These are phyloP conservation scores for Astyanax mexicanus DNA, from an alignment of 2,797 vertebrate species.

Conservation along the genomic window DNA sequence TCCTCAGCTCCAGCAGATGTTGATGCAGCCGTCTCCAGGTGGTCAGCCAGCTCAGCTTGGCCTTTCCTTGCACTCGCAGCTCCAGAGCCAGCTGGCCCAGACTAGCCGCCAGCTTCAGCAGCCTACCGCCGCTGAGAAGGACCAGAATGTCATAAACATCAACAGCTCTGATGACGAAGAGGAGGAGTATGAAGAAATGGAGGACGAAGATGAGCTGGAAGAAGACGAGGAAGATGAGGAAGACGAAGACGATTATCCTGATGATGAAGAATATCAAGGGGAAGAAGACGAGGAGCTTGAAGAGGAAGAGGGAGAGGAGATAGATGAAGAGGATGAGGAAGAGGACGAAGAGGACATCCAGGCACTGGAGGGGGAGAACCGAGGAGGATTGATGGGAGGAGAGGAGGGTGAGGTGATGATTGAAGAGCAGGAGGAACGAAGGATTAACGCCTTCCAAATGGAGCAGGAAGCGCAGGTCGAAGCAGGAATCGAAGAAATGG, in stretches of 20 bases:
- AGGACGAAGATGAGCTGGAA: constrained; percentile 78
- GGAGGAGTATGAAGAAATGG: constrained; percentile 86
- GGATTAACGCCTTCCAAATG: constrained; percentile 58
- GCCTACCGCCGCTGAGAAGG: constrained; percentile 66
- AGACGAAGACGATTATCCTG: constrained; percentile 77
- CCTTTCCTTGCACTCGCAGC: constrained; percentile 58
- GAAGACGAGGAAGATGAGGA: constrained; percentile 78
- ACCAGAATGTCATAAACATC: constrained; percentile 87
- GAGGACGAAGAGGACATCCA: constrained; percentile 83
- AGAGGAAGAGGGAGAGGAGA: constrained; percentile 76
- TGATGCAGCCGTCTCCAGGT: constrained; percentile 71
- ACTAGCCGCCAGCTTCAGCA: constrained; percentile 71
- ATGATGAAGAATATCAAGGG: constrained; percentile 72
- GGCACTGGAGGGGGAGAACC: constrained; percentile 75
- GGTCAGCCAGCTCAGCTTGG: constrained; percentile 59
- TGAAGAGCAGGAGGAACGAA: constrained; percentile 53
- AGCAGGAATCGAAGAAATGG: constrained; percentile 75
- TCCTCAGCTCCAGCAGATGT: constrained; percentile 80
- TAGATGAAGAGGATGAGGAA: constrained; percentile 73
- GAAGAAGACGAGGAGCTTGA: constrained; percentile 81
- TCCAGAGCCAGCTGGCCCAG: constrained; percentile 61
- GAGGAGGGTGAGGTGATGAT: constrained; percentile 75
- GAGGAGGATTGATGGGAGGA: constrained; percentile 53
- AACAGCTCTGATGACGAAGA: constrained; percentile 91
- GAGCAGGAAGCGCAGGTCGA: constrained; percentile 66